Base-by-base conservation (phyloP, 1,140 invertebrate species). In the Pseudomyrmex sp. region DNA sequence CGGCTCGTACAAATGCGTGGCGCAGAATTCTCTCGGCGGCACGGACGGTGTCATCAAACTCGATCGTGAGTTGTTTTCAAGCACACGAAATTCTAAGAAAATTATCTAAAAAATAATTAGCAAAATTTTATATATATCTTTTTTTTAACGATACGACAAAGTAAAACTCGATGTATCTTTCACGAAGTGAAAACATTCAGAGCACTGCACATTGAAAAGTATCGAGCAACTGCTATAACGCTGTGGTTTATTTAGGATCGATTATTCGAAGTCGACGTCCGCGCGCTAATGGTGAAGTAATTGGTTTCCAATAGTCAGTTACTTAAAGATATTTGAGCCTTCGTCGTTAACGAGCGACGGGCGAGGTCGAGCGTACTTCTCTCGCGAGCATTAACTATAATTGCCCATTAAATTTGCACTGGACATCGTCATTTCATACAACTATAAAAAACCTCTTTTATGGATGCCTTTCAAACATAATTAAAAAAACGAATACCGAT, bases 1-100 rank as follows among this genome's bases (percentile, higher is more conserved):
- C 93, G 97, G 97, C 62, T 97, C 97, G 9, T 98, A 98, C 95
- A 97, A 97, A 92, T 99, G 98, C 92, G 97, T 99, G 44, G 98
- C 98, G 9, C 98, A 98, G 93, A 99, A 99, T 95, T 98, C 97
- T 18, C 95, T 99, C 9, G 98, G 98, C 54, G 97, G 97, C 91
- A 99, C 98, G 12, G 98, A 98, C 92, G 98, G 98, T 18, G 96
- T 97, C 62, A 99, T 99, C 92, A 97, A 98, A 94, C 95, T 99
- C 63, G 98, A 99, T 91, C 98, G 98, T 99, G 91, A 96, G 95
- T 26, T 56, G 26, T 69, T 35, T 35, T 35, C 7, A 7, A 35
- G 5, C 7, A 7, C 35, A 35, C 35, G 5, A 35, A 35, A 35
- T 35, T 35, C 35, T 35, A 35, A 35, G 0, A 7, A 35, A 35